These are phyloP conservation scores for Drosophila pullipes DNA, from an alignment of 2,888 invertebrate genomes.

Conservation along the genomic window DNA sequence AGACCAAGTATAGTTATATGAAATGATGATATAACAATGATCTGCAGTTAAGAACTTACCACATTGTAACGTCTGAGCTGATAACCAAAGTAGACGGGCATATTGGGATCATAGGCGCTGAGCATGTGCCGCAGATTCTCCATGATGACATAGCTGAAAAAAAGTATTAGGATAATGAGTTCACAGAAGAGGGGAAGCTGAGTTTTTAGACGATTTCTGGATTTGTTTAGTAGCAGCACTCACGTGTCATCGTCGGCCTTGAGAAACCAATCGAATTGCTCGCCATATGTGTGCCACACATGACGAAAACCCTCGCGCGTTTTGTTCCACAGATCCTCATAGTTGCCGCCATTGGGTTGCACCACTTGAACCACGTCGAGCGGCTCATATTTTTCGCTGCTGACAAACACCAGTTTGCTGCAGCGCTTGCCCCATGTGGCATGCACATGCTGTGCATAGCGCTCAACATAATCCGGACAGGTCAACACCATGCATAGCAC, in stretches of 20 bases:
- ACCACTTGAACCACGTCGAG: constrained; percentile 93
- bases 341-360: constrained; percentile 89
- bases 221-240: constrained; percentile 85
- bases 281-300: constrained; percentile 91
- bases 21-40: not conserved
- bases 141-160: constrained; percentile 93
- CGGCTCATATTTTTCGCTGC: constrained; percentile 89
- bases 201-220: not conserved
- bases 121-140: constrained; percentile 97
- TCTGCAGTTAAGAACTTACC: constrained; percentile 60
- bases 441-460: constrained; percentile 94
- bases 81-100: constrained; percentile 95
- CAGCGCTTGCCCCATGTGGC: constrained; percentile 97
- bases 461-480: constrained; percentile 93
- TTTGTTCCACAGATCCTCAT: constrained; percentile 97
- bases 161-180: not conserved
- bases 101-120: constrained; percentile 89
- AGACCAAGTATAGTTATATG: not conserved
- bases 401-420: constrained; percentile 93
- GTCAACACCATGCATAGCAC: constrained; percentile 99
- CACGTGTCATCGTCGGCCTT: constrained; percentile 99
- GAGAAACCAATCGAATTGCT: constrained; percentile 97
- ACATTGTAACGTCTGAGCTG: constrained; percentile 86
- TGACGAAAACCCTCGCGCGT: constrained; percentile 97
- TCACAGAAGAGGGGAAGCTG: too few species aligned